Conservation (phyloP, 2,113 vertebrate species). For the Malurus alboscapulatus region DNA sequence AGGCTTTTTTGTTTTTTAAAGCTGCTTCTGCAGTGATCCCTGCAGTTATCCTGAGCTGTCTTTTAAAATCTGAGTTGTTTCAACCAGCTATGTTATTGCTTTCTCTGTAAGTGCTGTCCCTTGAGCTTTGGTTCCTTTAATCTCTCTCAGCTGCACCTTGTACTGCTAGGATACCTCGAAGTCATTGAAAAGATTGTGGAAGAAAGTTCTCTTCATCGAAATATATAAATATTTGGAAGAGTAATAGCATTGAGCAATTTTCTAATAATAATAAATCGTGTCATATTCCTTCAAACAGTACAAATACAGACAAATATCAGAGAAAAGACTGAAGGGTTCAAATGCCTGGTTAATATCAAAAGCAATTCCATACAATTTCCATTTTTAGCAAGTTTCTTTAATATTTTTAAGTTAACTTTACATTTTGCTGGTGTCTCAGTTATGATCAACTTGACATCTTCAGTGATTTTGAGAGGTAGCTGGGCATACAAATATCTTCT, state of each 20-base stretch:
- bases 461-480: not conserved
- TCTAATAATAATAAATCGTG: not conserved
- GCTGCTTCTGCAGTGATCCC: not conserved
- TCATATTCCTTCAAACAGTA: not conserved
- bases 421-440: not conserved
- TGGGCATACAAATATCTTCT: not conserved
- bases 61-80: not conserved
- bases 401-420: not conserved
- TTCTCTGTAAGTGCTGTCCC: not conserved
- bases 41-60: not conserved
- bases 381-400: not conserved
- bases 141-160: not conserved
- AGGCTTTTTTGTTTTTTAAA: not conserved
- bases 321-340: not conserved
- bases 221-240: not conserved
- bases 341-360: not conserved
- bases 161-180: not conserved
- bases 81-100: not conserved
- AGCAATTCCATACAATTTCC: not conserved
- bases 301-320: not conserved
- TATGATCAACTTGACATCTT: not conserved
- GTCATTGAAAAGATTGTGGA: not conserved
- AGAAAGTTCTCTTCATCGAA: not conserved
- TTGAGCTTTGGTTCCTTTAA: not conserved
- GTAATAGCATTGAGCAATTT: not conserved